Percentiles rank a stretch among this genome's conserved stretches.
Conservation (phyloP, 2,797 vertebrate genomes). For the Nyctalus aviator region DNA sequence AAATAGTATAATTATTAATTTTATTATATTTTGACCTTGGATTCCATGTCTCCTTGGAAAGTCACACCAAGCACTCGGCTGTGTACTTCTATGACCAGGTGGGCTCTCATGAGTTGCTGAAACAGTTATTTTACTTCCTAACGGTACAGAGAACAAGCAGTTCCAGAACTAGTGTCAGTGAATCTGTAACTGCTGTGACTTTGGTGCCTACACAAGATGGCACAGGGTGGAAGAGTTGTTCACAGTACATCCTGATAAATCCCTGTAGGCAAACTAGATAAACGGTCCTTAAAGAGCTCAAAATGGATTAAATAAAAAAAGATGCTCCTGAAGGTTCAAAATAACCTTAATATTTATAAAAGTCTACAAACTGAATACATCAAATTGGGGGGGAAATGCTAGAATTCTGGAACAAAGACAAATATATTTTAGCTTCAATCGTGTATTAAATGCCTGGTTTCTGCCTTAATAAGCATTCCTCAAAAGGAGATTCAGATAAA, state of each 20-base stretch:
- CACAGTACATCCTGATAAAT: neutral
- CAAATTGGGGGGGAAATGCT: neutral
- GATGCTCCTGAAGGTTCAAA: neutral
- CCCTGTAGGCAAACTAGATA: neutral
- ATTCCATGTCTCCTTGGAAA: neutral
- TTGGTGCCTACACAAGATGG: neutral
- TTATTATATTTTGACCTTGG: neutral
- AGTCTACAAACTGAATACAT: neutral
- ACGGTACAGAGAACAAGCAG: neutral
- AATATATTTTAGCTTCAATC: neutral
- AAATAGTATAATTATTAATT: neutral
- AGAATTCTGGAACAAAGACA: neutral
- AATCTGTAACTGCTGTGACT: neutral
- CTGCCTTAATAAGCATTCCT: neutral
- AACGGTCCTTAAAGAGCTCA: neutral
- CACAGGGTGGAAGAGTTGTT: neutral
- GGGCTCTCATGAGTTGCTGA: neutral
- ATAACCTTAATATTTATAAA: conserved; percentile 9
- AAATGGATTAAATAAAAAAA: conserved; percentile 1
- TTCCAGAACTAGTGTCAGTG: neutral
- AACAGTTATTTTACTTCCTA: neutral
- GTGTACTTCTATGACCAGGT: neutral
- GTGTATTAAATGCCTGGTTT: neutral
- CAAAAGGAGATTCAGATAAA: neutral
- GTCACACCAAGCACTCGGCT: neutral